These are phyloP conservation scores for Willisornis vidua DNA, from an alignment of 2,113 vertebrate genomes.

Conservation along the genomic window DNA sequence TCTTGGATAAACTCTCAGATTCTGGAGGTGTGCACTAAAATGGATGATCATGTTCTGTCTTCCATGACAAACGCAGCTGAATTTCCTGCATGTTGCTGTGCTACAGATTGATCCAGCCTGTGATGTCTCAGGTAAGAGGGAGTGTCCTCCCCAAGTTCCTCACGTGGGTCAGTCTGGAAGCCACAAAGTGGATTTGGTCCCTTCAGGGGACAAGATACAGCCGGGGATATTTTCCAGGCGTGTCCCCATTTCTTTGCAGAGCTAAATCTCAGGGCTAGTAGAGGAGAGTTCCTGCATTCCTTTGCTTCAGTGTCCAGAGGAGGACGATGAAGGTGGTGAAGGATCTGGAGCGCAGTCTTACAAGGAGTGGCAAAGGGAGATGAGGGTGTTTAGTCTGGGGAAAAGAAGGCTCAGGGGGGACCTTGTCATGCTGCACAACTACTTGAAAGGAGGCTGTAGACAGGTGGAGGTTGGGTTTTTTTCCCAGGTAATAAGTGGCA, in stretches of 20 bases:
- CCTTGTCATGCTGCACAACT: rapidly evolving
- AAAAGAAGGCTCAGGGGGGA: neutral
- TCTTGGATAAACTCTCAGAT: neutral
- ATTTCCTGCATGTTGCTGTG: neutral
- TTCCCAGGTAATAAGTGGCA: no score
- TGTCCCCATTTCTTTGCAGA: neutral
- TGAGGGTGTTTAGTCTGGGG: neutral
- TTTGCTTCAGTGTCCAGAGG: neutral
- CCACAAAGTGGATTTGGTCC: neutral
- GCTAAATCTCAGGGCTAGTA: neutral
- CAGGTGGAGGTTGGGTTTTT: neutral
- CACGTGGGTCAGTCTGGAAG: neutral
- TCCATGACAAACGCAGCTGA: neutral
- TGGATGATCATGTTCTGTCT: neutral
- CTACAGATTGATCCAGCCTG: constrained; percentile 13
- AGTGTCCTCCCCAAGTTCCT: neutral
- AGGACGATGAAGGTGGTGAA: no score
- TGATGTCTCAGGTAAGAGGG: neutral
- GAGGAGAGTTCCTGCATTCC: neutral
- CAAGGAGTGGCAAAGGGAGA: neutral
- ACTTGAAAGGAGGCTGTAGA: neutral
- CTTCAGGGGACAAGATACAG: neutral
- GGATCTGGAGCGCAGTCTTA: neutral
- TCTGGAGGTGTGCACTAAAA: constrained; percentile 22
- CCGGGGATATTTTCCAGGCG: neutral